Evolutionary conservation across 2,797 vertebrate genomes (phyloP).

Genomic region (Chelidonichthys spinosus): DNA sequence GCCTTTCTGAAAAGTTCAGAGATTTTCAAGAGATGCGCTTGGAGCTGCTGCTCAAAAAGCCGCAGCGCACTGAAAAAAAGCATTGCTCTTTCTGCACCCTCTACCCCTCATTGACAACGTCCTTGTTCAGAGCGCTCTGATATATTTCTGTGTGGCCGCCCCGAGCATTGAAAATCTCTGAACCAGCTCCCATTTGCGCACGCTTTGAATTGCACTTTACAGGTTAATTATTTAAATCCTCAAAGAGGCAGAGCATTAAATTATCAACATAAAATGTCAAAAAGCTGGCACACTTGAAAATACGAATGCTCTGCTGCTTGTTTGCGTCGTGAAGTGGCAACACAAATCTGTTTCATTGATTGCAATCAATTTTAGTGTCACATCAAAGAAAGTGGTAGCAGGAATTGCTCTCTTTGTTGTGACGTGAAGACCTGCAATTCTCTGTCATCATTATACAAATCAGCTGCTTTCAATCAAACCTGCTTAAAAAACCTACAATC

Average conservation of each 20-base stretch:
- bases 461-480: background rate
- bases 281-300: background rate
- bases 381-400: slow-evolving; percentile 12
- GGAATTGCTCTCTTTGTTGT: slow-evolving; percentile 21
- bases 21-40: background rate
- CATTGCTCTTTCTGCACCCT: background rate
- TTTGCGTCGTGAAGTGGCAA: slow-evolving; percentile 13
- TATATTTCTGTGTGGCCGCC: background rate
- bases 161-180: background rate
- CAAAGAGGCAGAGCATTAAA: background rate
- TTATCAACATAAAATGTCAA: background rate
- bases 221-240: slow-evolving; percentile 2
- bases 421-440: slow-evolving; percentile 19
- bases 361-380: slow-evolving; percentile 20
- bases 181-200: background rate
- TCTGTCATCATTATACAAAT: background rate
- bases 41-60: too few species aligned
- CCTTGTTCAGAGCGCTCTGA: background rate
- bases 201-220: background rate
- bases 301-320: slow-evolving; percentile 14
- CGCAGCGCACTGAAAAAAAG: too few species aligned
- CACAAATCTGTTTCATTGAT: slow-evolving; percentile 23
- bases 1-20: background rate
- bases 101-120: background rate
- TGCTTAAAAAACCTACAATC: slow-evolving; percentile 6